These are phyloP conservation scores for Drosophila gunungcola DNA, from an alignment of 1,140 invertebrate species.

Conservation along the genomic window DNA sequence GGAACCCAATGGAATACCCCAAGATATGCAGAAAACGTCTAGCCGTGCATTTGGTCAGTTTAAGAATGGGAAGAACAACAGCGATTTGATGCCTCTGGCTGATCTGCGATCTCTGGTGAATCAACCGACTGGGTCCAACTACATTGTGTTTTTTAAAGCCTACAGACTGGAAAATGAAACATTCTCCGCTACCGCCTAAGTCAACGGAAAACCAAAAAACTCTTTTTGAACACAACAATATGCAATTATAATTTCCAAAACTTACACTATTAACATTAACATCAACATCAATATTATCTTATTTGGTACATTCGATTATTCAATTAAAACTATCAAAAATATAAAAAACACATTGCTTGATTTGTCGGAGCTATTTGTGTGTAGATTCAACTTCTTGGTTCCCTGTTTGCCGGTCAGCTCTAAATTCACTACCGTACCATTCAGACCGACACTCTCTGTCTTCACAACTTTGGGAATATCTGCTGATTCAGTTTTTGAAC, in stretches of 20 bases:
- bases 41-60: too few relatives aligned
- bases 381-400: background rate
- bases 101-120: background rate
- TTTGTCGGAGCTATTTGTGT: background rate
- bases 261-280: background rate
- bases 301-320: background rate
- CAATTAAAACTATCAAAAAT: background rate
- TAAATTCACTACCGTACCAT: background rate
- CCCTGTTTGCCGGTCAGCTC: conserved; percentile 6
- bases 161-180: background rate
- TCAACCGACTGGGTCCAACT: too few relatives aligned
- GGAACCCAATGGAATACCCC: too few relatives aligned
- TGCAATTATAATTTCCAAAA: background rate
- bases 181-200: background rate
- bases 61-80: too few relatives aligned
- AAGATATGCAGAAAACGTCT: too few relatives aligned
- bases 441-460: conserved; percentile 1
- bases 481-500: background rate
- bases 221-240: background rate
- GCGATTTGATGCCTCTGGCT: background rate
- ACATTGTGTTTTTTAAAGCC: background rate
- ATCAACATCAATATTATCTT: background rate
- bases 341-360: background rate
- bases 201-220: background rate
- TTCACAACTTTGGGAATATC: background rate